phyloP scores from a whole-genome alignment of 2,797 vertebrate genomes.

The Microchirus variegatus region DNA sequence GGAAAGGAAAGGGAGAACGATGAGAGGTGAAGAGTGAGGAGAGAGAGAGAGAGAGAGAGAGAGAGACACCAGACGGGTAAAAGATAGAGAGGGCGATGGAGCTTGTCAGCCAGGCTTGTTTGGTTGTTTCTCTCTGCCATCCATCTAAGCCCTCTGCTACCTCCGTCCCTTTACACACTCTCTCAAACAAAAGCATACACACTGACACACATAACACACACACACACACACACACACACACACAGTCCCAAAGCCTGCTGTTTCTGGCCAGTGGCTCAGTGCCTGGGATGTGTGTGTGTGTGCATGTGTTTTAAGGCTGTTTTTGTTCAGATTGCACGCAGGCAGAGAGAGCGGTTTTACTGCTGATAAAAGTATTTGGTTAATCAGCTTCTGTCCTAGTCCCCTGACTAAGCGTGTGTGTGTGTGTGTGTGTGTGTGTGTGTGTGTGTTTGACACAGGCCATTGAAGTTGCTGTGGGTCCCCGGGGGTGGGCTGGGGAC shows the following conservation, averaged over 20 bases:
- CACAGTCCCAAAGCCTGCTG: slow-evolving; percentile 61
- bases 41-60: too few species aligned
- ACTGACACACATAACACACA: slow-evolving; percentile 27
- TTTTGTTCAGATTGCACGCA: slow-evolving; percentile 78
- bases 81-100: slow-evolving; percentile 68
- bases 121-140: slow-evolving; percentile 71
- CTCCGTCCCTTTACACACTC: slow-evolving; percentile 62
- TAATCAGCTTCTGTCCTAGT: slow-evolving; percentile 85
- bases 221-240: slow-evolving; percentile 29
- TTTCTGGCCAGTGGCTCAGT: slow-evolving; percentile 66
- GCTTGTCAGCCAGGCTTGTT: slow-evolving; percentile 76
- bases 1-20: slow-evolving; percentile 32
- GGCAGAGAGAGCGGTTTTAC: slow-evolving; percentile 78
- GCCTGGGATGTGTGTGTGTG: slow-evolving; percentile 59
- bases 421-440: slow-evolving; percentile 41
- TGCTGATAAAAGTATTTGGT: slow-evolving; percentile 89
- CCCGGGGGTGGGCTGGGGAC: slow-evolving; percentile 66
- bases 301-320: slow-evolving; percentile 76
- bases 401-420: slow-evolving; percentile 65
- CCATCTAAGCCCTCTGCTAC: slow-evolving; percentile 78
- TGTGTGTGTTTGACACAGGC: slow-evolving; percentile 75
- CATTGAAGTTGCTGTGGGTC: slow-evolving; percentile 75
- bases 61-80: slow-evolving; percentile 27
- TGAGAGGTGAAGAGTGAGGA: slow-evolving; percentile 11
- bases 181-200: background rate